Evolutionary conservation across 2,888 invertebrate genomes (phyloP), one percentile per base, ranked within the genome.

Genomic region (Latheticus oryzae): DNA sequence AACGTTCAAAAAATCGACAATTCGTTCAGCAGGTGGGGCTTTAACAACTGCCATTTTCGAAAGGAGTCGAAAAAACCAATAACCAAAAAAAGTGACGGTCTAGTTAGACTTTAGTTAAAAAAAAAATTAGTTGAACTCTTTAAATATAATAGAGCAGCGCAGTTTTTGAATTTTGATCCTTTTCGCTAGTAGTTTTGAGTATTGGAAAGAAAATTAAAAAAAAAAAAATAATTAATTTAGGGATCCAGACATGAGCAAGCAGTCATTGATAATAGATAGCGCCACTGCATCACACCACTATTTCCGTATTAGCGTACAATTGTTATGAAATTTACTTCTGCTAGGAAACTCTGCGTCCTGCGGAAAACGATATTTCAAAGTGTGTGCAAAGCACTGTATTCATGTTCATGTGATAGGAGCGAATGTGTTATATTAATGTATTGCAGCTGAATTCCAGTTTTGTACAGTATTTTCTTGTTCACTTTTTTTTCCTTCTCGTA

Each of bases 321-420:
- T 35, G 35, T 35, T 35, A 19, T 16, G 5, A 3, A 26, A 9
- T 26, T 26, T n/a, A 2, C 9, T 35, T 23, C 38, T 24, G 38
- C 23, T 5, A 33, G 13, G 15, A 16, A 8, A 16, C 33, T 13
- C 12, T 23, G 17, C 21, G 13, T 13, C 32, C 33, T 7, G 23
- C 40, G 40, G 23, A 8, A 40, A 19, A 9, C 15, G 40, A 40
- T 19, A 19, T 23, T 40, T 23, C 26, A 26, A 24, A 12, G 23
- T 5, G 40, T 23, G 28, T 17, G 42, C 17, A 21, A 33, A 12
- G 33, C 55, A 30, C 43, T 55, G 61, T 69, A 71, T 71, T 72
- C 71, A 70, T 73, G 75, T 76, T 76, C n/a, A n/a, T 45, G 75
- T 76, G 76, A 76, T 74, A 75, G 73, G 69, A 67, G 68, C 69